Evolutionary conservation across 2,797 vertebrate species (phyloP).

Genomic region (Picus viridis): DNA sequence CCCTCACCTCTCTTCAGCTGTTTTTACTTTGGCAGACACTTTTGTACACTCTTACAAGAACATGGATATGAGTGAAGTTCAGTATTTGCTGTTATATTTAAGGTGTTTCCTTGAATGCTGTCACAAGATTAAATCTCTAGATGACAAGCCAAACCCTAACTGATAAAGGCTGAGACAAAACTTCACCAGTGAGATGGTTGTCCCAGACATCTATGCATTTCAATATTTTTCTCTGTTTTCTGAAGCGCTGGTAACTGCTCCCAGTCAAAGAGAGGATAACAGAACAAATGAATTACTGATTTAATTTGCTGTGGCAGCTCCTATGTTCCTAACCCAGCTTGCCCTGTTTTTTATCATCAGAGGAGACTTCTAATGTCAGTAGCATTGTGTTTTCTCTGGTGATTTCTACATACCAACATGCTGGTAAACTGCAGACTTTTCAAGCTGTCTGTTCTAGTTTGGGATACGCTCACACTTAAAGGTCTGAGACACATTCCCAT

Average conservation of each 20-base stretch:
- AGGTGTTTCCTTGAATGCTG: background rate
- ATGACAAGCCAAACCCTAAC: background rate
- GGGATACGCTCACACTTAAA: background rate
- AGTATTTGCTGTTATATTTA: background rate
- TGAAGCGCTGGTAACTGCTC: background rate
- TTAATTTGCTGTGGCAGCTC: constrained; percentile 1
- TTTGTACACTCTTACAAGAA: background rate
- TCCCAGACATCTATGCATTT: background rate
- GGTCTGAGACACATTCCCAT: background rate
- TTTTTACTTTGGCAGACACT: background rate
- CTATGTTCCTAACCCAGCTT: constrained; percentile 8
- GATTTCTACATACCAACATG: background rate
- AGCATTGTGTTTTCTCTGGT: background rate
- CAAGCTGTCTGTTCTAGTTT: background rate
- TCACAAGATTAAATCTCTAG: background rate
- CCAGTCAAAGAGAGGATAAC: background rate
- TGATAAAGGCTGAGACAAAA: background rate
- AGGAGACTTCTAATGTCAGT: constrained; percentile 18
- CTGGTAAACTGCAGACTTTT: background rate
- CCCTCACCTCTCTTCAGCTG: background rate
- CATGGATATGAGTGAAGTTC: background rate
- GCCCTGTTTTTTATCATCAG: background rate
- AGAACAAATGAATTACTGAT: constrained; percentile 12
- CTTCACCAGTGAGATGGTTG: background rate
- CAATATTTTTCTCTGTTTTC: background rate